Conservation (phyloP, 2,797 vertebrate species). For the Sebastes steindachneri region DNA sequence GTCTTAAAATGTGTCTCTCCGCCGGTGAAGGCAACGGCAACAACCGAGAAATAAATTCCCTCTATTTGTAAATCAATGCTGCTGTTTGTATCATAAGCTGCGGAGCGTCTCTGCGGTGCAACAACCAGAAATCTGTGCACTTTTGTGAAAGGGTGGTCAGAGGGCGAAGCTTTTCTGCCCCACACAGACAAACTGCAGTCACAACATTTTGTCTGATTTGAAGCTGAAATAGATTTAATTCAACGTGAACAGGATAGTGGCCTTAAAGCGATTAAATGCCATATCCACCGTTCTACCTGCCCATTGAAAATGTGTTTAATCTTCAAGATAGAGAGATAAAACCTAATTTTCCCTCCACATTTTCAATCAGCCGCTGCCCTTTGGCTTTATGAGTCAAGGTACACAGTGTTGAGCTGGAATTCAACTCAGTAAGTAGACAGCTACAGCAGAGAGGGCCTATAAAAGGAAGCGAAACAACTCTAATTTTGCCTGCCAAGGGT, state of each 20-base stretch:
- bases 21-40: conserved; percentile 33
- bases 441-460: conserved; percentile 14
- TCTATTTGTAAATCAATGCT: conserved; percentile 60
- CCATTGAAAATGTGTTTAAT: conserved; percentile 11
- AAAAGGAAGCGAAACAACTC: conserved; percentile 21
- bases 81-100: conserved; percentile 42
- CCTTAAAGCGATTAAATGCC: conserved; percentile 16
- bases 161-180: background rate
- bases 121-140: conserved; percentile 15
- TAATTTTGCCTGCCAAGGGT: conserved; percentile 25
- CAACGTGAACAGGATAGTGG: conserved; percentile 12
- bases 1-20: conserved; percentile 53
- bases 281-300: background rate
- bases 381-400: background rate
- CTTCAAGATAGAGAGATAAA: conserved; percentile 11
- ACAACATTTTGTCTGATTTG: conserved; percentile 2
- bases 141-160: conserved; percentile 22
- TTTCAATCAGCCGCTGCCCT: conserved; percentile 13
- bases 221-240: conserved; percentile 21
- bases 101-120: conserved; percentile 26
- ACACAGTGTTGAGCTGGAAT: background rate
- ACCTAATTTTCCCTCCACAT: conserved; percentile 24
- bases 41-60: conserved; percentile 23
- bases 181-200: conserved; percentile 19
- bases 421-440: conserved; percentile 18